phyloP scores from a whole-genome alignment of 2,797 vertebrate genomes.

The Chaetodon trifasciatus region DNA sequence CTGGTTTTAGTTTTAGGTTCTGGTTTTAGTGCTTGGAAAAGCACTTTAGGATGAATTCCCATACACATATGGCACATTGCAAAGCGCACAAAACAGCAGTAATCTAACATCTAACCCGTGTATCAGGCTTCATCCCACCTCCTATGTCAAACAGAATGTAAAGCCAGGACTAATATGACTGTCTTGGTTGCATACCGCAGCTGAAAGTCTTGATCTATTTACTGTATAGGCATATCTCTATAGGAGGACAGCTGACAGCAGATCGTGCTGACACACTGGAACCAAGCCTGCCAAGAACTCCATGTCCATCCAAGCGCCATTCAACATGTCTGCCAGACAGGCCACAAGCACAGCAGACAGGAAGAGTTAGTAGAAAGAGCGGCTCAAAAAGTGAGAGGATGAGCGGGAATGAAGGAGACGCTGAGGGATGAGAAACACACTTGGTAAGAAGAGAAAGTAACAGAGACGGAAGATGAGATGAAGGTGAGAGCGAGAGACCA shows the following conservation, averaged over 20 bases:
- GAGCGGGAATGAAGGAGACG: background rate
- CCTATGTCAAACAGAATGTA: background rate
- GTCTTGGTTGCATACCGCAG: conserved; percentile 8
- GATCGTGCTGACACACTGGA: conserved; percentile 36
- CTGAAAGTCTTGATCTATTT: conserved; percentile 19
- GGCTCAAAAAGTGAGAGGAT: background rate
- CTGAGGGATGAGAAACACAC: conserved; percentile 7
- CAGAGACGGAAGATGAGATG: background rate
- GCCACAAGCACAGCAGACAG: background rate
- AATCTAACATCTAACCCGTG: background rate
- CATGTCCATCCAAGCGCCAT: conserved; percentile 15
- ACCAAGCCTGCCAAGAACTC: conserved; percentile 22
- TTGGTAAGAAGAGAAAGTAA: background rate
- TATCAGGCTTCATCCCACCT: background rate
- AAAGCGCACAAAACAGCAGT: background rate
- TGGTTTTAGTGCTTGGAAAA: background rate
- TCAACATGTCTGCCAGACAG: conserved; percentile 8
- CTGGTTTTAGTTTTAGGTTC: too few relatives aligned
- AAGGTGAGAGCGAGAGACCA: conserved; percentile 1
- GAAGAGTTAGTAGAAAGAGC: background rate
- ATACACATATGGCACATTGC: background rate
- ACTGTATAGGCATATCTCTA: conserved; percentile 7
- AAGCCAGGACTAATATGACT: conserved; percentile 1
- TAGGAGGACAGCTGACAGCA: conserved; percentile 37
- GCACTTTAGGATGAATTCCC: background rate